These are phyloP conservation scores for Rhimphoctona megacephalus DNA, from an alignment of 2,888 invertebrate species.

Conservation along the genomic window DNA sequence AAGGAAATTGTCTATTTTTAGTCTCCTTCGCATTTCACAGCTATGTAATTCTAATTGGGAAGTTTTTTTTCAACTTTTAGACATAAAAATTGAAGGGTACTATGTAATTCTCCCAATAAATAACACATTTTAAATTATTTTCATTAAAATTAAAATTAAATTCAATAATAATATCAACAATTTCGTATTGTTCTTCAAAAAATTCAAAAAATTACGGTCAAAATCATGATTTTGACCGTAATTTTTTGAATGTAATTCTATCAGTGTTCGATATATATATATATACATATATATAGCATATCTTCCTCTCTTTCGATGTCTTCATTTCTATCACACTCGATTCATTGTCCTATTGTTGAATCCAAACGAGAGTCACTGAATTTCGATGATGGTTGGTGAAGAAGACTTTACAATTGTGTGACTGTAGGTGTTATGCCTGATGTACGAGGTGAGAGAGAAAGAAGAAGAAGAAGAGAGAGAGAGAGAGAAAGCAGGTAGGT, in stretches of 20 bases:
- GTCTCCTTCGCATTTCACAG: background rate
- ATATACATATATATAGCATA: too few species aligned
- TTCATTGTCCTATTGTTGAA: constrained; percentile 67
- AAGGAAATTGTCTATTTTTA: constrained; percentile 49
- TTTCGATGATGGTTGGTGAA: constrained; percentile 47
- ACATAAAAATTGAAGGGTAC: background rate
- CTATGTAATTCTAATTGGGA: too few species aligned
- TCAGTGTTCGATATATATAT: background rate
- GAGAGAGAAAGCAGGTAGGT: constrained; percentile 56
- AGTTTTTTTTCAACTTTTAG: background rate
- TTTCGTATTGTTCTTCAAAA: background rate
- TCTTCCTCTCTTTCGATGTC: background rate
- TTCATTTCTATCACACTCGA: constrained; percentile 59
- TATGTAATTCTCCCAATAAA: background rate
- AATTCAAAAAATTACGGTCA: too few species aligned
- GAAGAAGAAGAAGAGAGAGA: constrained; percentile 34
- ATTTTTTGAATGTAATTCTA: background rate
- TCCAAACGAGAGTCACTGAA: constrained; percentile 55
- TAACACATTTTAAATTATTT: background rate
- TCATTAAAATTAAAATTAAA: background rate
- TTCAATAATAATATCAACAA: background rate
- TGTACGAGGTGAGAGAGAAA: constrained; percentile 34
- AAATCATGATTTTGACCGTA: background rate
- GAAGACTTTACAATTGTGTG: constrained; percentile 58
- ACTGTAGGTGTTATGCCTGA: constrained; percentile 32